Evolutionary conservation across 1,140 invertebrate genomes (phyloP).

Genomic region (Andrena cerasifolii): DNA sequence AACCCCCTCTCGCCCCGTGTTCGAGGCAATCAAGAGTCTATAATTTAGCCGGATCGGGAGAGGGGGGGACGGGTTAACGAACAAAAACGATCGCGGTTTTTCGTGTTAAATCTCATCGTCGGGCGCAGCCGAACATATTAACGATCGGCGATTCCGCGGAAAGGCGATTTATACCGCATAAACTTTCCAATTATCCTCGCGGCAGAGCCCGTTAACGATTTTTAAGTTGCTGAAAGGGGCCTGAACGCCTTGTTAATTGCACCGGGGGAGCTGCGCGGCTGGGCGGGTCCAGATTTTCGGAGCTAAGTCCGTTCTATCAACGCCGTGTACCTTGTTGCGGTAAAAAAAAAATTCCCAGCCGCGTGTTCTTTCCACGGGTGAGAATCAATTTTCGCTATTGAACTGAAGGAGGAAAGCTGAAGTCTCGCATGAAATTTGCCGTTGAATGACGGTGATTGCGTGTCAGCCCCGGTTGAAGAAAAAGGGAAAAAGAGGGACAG

Average conservation of each 20-base stretch:
- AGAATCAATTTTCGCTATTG: neutral
- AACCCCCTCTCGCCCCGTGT: slow-evolving; percentile 53
- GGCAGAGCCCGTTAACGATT: slow-evolving; percentile 79
- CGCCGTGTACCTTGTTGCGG: too few relatives aligned
- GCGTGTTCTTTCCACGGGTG: too few relatives aligned
- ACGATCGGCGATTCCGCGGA: slow-evolving; percentile 80
- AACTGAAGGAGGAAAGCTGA: too few relatives aligned
- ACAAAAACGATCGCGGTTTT: slow-evolving; percentile 81
- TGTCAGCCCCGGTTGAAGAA: neutral
- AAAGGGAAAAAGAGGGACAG: neutral
- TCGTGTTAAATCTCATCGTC: slow-evolving; percentile 81
- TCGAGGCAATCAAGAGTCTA: slow-evolving; percentile 81
- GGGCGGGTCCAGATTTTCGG: too few relatives aligned
- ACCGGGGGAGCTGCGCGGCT: neutral
- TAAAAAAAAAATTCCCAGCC: too few relatives aligned
- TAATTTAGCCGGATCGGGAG: slow-evolving; percentile 82
- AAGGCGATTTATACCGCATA: slow-evolving; percentile 80
- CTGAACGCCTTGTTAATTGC: slow-evolving; percentile 37
- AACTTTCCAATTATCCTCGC: slow-evolving; percentile 77
- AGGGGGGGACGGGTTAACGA: slow-evolving; percentile 80
- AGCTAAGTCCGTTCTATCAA: too few relatives aligned
- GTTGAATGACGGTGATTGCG: neutral
- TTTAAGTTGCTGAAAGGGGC: neutral
- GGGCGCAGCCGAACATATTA: slow-evolving; percentile 68
- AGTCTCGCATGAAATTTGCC: neutral